Base-by-base conservation (phyloP, 1,140 invertebrate genomes). In the Trichonephila clavata region DNA sequence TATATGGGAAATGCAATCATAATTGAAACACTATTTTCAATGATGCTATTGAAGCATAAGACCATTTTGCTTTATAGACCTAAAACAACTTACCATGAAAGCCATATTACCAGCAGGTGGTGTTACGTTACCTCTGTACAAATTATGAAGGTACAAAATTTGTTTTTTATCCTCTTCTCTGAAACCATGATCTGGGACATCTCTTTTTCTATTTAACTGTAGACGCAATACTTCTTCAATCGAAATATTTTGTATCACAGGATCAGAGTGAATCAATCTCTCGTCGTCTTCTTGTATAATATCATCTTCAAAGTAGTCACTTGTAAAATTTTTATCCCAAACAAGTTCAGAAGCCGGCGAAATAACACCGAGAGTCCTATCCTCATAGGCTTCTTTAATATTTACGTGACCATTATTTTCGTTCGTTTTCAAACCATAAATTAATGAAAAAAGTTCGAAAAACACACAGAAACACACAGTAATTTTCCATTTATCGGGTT, bases 61-160 rank as follows among this genome's bases (percentile, higher is more conserved):
- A 39, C 32, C 2, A 3, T 39, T 39, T 39, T 39, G 32, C 4
- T 3, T 39, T 0, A 50, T 50, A 13, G 10, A 50, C 50, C 50
- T 50, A 50, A 39, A 39, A 50, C 5, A 50, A 50, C 87, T 50
- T 57, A 89, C 87, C 63, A 89, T 50, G 50, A 71, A 77, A 5
- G 20, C 21, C 87, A 89, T 89, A 71, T 89, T 50, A 16, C 32
- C 68, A 21, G 87, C 87, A 6, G 87, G 87, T 0, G 91, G 91
- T 21, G 81, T 84, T 27, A 84, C 83, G 59, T 92, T 86, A 10
- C 80, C 50, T 27, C 87, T 71, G 24, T 89, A 89, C 63, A 89
- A n/a, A 24, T 89, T 89, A 57, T 89, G 87, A 24, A 89, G 87
- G 24, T 71, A 65, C 21, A 89, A 32, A 16, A 89, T 71, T 14